Percentiles rank a stretch among this genome's conserved stretches.
phyloP scores from a whole-genome alignment of 92 coral and sea anemone species.

The Micromussa lordhowensis region DNA sequence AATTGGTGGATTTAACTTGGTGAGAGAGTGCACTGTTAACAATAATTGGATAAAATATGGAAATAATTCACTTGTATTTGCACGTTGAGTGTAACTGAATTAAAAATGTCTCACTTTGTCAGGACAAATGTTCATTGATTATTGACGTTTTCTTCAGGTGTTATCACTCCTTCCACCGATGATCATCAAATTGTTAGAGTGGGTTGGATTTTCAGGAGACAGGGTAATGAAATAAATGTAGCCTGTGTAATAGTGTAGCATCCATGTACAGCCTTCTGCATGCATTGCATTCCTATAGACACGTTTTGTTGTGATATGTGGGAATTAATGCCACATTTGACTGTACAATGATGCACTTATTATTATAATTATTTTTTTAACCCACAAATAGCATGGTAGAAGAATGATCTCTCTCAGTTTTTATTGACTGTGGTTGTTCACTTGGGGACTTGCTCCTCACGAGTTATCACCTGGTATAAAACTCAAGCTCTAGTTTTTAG shows the following conservation, averaged over 20 bases:
- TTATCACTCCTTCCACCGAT: constrained; percentile 76
- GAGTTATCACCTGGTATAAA: too few relatives aligned
- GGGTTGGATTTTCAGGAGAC: constrained; percentile 97
- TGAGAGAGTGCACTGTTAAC: constrained; percentile 36
- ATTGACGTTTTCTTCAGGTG: constrained; percentile 13
- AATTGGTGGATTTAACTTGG: constrained; percentile 92
- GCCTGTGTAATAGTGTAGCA: background rate
- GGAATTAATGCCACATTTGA: background rate
- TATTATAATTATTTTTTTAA: too few relatives aligned
- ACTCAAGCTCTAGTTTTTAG: too few relatives aligned
- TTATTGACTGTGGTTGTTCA: too few relatives aligned
- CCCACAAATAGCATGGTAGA: background rate
- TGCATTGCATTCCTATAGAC: too few relatives aligned
- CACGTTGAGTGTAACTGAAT: too few relatives aligned
- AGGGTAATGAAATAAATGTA: constrained; percentile 52
- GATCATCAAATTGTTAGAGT: constrained; percentile 83
- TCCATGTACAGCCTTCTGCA: background rate
- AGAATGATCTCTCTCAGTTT: background rate
- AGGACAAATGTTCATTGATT: background rate
- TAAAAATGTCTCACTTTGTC: background rate
- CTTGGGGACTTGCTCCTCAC: too few relatives aligned
- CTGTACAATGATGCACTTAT: background rate
- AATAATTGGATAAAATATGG: too few relatives aligned
- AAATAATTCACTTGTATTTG: too few relatives aligned
- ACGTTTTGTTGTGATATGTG: background rate